These are phyloP conservation scores for Alethe castanea DNA, from an alignment of 2,113 vertebrate species.

Conservation along the genomic window DNA sequence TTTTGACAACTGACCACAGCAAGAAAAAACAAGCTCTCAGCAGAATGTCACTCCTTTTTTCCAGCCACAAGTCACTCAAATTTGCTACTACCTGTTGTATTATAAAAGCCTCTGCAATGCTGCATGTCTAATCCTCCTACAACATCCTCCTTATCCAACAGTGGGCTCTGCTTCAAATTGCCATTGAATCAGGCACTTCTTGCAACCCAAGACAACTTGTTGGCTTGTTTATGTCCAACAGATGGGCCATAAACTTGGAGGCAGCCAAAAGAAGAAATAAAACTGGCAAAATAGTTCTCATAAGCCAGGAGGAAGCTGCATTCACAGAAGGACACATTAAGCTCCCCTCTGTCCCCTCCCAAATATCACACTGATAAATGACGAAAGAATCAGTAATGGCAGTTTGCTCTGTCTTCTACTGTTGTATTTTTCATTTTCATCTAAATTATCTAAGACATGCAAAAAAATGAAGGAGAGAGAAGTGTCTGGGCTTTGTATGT, in stretches of 20 bases:
- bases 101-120: neutral
- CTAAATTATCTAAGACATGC: neutral
- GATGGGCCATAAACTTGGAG: neutral
- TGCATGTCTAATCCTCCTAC: neutral
- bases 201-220: neutral
- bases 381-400: neutral
- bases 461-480: neutral
- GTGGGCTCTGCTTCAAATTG: neutral
- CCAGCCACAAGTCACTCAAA: neutral
- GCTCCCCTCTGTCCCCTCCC: neutral
- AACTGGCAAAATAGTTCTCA: neutral
- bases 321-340: neutral
- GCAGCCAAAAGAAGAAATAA: neutral
- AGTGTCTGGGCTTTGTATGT: neutral
- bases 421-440: neutral
- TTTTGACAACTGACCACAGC: neutral
- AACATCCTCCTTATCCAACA: neutral
- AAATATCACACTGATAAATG: neutral
- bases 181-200: neutral
- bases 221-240: neutral
- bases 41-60: neutral
- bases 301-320: neutral
- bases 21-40: neutral
- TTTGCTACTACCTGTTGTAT: neutral
- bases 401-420: neutral